Evolutionary conservation across 2,888 invertebrate genomes (phyloP), one percentile per base, ranked within the genome.

Genomic region (Prionchulus punctatus): DNA sequence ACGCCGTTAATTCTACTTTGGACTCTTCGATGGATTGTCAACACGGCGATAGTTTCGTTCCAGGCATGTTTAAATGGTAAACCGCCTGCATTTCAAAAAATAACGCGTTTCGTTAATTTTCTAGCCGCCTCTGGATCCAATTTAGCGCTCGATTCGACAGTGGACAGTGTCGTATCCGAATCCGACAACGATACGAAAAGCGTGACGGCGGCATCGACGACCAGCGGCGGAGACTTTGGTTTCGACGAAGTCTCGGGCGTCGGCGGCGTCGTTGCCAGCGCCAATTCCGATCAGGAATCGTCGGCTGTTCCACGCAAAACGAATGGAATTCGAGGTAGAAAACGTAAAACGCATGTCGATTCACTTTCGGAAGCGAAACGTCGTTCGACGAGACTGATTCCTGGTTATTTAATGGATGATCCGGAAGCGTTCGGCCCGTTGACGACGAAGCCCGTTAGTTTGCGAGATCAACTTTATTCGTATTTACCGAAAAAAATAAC

Each of bases 301-400:
- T n/a, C n/a, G n/a, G n/a, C n/a, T n/a, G n/a, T n/a, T n/a, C n/a
- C n/a, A n/a, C n/a, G n/a, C n/a, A n/a, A n/a, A n/a, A 7, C 36
- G 12, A 36, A 36, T 7, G 7, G 7, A 12, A 36, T 36, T 36
- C 7, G 18, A 36, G 18, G 18, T 36, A 12, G 47, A 12, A 45
- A 45, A 45, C 47, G 47, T 23, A 23, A 23, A 12, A 7, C 47
- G 18, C 12, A 45, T 21, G 23, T 7, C 50, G 50, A 30, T 49
- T 12, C 15, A 21, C 26, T 15, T 7, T 12, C 12, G 23, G 27
- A 25, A 3, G n/a, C 2, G 43, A 55, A 49, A n/a, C 54, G 58
- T 1, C 58, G 58, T 1, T 57, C 58, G 1, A 50, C 58, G n/a
- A 54, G 58, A 4, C n/a, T 55, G 18, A 50, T 57, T n/a, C 58